Evolutionary conservation across 2,888 invertebrate species (phyloP).

Genomic region (Diarsia mendica): DNA sequence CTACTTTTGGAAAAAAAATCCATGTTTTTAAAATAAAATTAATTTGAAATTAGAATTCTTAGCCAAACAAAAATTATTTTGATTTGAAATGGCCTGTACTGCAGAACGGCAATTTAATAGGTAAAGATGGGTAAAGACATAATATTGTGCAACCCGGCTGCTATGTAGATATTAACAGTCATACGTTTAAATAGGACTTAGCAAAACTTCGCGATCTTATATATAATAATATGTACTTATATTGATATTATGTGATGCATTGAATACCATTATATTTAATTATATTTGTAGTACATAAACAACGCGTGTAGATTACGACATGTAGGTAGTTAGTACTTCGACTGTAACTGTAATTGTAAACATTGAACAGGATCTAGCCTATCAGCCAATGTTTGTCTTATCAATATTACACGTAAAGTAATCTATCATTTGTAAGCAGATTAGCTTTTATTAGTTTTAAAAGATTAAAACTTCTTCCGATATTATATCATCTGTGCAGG

Average conservation of each 20-base stretch:
- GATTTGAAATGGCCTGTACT: too few relatives aligned
- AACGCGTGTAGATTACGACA: conserved; percentile 34
- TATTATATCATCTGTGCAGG: conserved; percentile 27
- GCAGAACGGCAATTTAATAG: too few relatives aligned
- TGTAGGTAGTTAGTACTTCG: conserved; percentile 27
- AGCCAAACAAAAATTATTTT: too few relatives aligned
- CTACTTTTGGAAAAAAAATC: too few relatives aligned
- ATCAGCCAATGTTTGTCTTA: conserved; percentile 58
- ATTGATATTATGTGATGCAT: not conserved
- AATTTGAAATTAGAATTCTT: too few relatives aligned
- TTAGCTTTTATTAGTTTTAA: conserved; percentile 45
- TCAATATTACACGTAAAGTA: conserved; percentile 42
- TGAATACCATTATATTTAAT: conserved; percentile 30
- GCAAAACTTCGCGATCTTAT: not conserved
- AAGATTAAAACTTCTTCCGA: conserved; percentile 40
- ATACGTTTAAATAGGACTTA: conserved; percentile 9
- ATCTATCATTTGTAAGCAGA: conserved; percentile 44
- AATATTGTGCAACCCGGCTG: conserved; percentile 17
- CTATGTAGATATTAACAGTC: not conserved
- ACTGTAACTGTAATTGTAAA: conserved; percentile 52
- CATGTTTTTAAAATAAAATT: too few relatives aligned
- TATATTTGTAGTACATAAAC: conserved; percentile 29
- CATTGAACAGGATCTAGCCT: conserved; percentile 67
- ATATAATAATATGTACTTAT: too few relatives aligned
- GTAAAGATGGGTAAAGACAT: too few relatives aligned